Percentiles rank a stretch among this genome's conserved stretches.
phyloP scores from a whole-genome alignment of 2,888 invertebrate genomes.

The Drosophila nigricruria region DNA sequence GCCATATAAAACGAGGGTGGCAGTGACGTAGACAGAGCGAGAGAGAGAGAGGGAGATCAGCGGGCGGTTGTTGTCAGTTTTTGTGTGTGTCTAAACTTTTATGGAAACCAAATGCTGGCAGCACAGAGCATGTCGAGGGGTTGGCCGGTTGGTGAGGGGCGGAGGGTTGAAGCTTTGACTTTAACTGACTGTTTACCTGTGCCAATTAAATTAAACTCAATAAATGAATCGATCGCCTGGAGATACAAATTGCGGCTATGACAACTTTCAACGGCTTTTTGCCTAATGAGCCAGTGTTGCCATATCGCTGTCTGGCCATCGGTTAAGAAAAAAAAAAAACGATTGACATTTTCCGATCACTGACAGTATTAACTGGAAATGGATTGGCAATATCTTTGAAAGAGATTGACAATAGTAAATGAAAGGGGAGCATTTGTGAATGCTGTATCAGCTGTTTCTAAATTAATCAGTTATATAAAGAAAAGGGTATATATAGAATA shows the following conservation, averaged over 20 bases:
- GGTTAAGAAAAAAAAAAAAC: background rate
- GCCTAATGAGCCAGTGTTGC: constrained; percentile 68
- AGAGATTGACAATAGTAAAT: background rate
- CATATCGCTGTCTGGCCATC: constrained; percentile 59
- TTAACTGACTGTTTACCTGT: constrained; percentile 70
- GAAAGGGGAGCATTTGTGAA: background rate
- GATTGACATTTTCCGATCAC: constrained; percentile 23
- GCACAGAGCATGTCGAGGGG: background rate
- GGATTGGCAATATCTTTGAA: constrained; percentile 1
- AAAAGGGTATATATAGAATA: background rate
- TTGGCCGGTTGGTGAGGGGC: background rate
- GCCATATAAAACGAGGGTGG: constrained; percentile 5
- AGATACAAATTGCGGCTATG: constrained; percentile 68
- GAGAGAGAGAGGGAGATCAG: background rate
- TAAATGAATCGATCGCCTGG: constrained; percentile 57
- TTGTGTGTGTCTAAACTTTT: background rate
- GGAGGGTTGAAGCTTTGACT: constrained; percentile 49
- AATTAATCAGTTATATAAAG: background rate
- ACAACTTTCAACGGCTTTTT: constrained; percentile 53
- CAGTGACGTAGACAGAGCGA: constrained; percentile 15
- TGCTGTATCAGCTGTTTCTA: background rate
- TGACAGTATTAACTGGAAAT: constrained; percentile 53
- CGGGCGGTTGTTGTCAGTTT: constrained; percentile 8
- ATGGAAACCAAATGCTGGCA: background rate
- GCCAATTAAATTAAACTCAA: constrained; percentile 73